Evolutionary conservation across 2,888 invertebrate species (phyloP), one percentile per base, ranked within the genome.

Genomic region (Dorcus hopei): DNA sequence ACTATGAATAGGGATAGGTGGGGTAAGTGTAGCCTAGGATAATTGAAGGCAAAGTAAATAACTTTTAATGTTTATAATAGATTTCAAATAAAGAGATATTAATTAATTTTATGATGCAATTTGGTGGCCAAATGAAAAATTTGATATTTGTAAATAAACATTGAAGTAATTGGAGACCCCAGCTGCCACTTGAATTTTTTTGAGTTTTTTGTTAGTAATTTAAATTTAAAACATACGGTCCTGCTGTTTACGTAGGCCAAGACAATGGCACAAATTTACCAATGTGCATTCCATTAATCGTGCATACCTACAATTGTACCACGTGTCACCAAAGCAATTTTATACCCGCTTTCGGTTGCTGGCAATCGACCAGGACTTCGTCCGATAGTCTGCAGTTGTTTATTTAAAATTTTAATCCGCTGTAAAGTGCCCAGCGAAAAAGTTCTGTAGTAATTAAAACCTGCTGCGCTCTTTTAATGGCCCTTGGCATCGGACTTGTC

Each of bases 261-360:
- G 69, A 69, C 69, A 71, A 68, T 71, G 61, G 61, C 59, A 61
- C 59, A 59, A 65, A 66, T 68, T 68, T 64, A 63, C 59, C 61
- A 63, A 39, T 39, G 45, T 19, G 57, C 54, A 59, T 52, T 41
- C 45, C 57, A 50, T 53, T 53, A 59, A 43, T 65, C 64, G 19
- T 19, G 3, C 3, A 3, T 19, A 60, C 54, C 54, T 61, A 62
- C 65, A 64, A 61, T 61, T 64, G 64, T 54, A 60, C 63, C 68
- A 72, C 67, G 65, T 69, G 66, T 60, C 54, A 50, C 57, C 56
- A 53, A 39, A 61, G 61, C 63, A 65, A 72, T 72, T 73, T 75
- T 75, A 72, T 74, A 75, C 69, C 69, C 68, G 73, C 60, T 75
- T 75, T 74, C 74, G 66, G 65, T 61, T 58, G 54, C 70, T 74